A percentile compares a stretch with the other conserved stretches of the same genome.
phyloP scores from a whole-genome alignment of 2,888 invertebrate genomes.

The Thymelicus sylvestris region DNA sequence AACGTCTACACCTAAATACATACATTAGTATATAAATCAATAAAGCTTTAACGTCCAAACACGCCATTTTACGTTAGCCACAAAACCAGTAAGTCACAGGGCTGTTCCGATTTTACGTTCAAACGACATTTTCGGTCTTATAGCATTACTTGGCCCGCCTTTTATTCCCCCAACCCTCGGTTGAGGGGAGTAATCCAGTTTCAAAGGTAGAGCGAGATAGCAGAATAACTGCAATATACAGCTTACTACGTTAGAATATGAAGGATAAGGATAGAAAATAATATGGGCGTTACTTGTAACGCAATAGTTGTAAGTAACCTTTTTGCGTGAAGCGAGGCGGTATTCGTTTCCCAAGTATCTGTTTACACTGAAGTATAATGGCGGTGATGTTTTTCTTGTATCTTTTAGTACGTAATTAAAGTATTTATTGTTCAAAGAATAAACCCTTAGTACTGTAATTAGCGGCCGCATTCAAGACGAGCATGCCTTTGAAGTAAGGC shows the following conservation, averaged over 20 bases:
- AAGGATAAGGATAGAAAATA: constrained; percentile 29
- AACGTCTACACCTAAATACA: neutral
- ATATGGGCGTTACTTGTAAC: constrained; percentile 46
- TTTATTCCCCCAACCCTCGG: constrained; percentile 61
- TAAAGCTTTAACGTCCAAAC: neutral
- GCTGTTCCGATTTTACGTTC: neutral
- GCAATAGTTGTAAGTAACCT: constrained; percentile 1
- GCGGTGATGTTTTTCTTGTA: constrained; percentile 20
- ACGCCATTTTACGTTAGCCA: neutral
- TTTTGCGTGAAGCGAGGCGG: constrained; percentile 7
- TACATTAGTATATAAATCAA: neutral
- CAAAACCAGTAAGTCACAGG: neutral
- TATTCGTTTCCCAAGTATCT: neutral
- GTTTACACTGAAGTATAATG: constrained; percentile 16
- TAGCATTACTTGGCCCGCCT: constrained; percentile 39
- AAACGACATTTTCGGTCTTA: constrained; percentile 3
- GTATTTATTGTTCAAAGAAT: too few relatives aligned
- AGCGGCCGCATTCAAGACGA: too few relatives aligned
- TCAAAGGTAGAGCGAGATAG: constrained; percentile 62
- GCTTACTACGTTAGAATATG: constrained; percentile 14
- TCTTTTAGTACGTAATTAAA: neutral
- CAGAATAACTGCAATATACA: constrained; percentile 49
- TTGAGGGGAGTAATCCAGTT: constrained; percentile 47
- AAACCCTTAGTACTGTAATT: too few relatives aligned
- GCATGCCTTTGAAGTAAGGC: too few relatives aligned